Base-by-base conservation (phyloP, 2,888 invertebrate genomes). In the Leptogaster cylindrica region DNA sequence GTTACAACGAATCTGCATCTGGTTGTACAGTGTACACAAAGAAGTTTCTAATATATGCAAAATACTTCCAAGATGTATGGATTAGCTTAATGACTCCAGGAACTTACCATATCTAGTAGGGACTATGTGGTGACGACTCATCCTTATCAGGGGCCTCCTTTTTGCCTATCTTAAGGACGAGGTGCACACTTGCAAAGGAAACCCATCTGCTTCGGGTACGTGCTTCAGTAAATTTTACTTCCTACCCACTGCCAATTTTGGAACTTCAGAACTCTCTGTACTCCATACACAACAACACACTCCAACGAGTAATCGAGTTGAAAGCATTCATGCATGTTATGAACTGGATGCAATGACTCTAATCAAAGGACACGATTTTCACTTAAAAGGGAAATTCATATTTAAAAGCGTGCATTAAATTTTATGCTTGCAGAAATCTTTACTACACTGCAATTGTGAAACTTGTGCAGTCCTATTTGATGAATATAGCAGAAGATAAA, bases 71-170 rank as follows among this genome's bases (percentile, higher is more conserved):
- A 67, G 63, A 50, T 67, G 39, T 52, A 64, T 67, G 61, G 67
- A 67, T 67, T 67, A 67, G 52, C 67, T 63, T 67, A 67, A 67
- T 67, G 67, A 67, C 63, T 67, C 55, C 36, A 33, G 55, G 52
- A 67, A 63, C 51, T 64, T 67, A 23, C 44, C 63, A 64, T 63
- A 41, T 61, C 41, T 44, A n/a, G n/a, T 14, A 41, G 10, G 31
- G 31, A 10, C 16, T 14, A 44, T 44, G 44, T 16, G 28, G 23
- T 36, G 12, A 28, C 5, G n/a, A 12, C 61, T 61, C 44, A 44
- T 44, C 61, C 27, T 27, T 39, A 12, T 3, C 3, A 61, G 28
- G 28, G 61, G 61, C 44, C 41, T 61, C 44, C 14, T 16, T 58
- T 44, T 44, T 12, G 27, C 27, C 6, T 7, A 41, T 23, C 31